Evolutionary conservation across 2,113 vertebrate genomes (phyloP), one percentile per base, ranked within the genome.

Genomic region (Alligator sinensis): DNA sequence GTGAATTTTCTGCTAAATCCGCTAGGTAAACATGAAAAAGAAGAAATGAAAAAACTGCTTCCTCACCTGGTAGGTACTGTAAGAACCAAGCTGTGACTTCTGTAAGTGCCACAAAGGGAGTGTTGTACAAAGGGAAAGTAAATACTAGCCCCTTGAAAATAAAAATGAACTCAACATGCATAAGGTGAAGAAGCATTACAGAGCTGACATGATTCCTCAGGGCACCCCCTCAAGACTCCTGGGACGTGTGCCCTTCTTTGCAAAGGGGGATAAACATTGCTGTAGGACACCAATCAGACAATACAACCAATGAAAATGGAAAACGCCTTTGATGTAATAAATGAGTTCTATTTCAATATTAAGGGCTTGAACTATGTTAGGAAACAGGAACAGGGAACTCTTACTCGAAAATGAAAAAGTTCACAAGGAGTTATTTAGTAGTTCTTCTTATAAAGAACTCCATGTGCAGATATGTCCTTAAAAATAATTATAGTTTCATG

Each of bases 1-100:
- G 97, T 2, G 98, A 98, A 47, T 82, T 82, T 38, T 98, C 95
- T 0, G 98, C 98, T 86, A 90, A 77, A 2, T 90, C 66, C 92
- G 78, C 98, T 98, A 79, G 9, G 70, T 90, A 80, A 61, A 18
- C 30, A 9, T 47, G 57, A n/a, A 19, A 30, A 64, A n/a, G 6
- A 80, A 16, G 60, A 64, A 22, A 59, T 7, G 6, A 27, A 13
- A 12, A 17, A 80, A 74, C 34, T 82, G 62, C 18, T 11, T 82
- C 54, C 24, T 60, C 30, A 88, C 19, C n/a, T 84, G 79, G 22
- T 22, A 77, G 82, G 58, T 18, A 85, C 24, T 61, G n/a, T 16
- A 60, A 34, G 8, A 38, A 4, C 22, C 34, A 72, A 3, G 18
- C 22, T 19, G 59, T 34, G 22, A 25, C 13, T 59, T 17, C 15